Evolutionary conservation across 2,113 vertebrate species (phyloP).

Genomic region (Melanotaenia duboulayi): DNA sequence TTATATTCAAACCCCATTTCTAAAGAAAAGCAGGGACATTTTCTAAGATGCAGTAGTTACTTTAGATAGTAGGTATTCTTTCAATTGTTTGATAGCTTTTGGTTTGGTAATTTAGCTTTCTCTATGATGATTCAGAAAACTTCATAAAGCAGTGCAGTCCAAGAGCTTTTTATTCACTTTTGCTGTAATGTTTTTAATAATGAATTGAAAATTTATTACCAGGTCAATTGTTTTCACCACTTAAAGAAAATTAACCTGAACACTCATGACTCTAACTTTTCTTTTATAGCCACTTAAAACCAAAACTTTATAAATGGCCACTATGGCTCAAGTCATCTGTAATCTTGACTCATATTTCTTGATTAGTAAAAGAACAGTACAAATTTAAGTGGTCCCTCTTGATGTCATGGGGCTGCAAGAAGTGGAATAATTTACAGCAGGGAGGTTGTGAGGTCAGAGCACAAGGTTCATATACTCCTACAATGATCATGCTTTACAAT

Average conservation of each 20-base stretch:
- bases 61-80: background rate
- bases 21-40: no score
- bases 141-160: background rate
- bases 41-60: no score
- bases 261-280: constrained; percentile 23
- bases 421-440: constrained; percentile 3
- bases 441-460: constrained; percentile 14
- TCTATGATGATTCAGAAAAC: background rate
- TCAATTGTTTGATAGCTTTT: background rate
- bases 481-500: constrained; percentile 6
- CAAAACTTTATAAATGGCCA: constrained; percentile 30
- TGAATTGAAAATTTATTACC: constrained; percentile 18
- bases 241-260: constrained; percentile 30
- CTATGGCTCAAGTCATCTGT: constrained; percentile 12
- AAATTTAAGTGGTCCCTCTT: constrained; percentile 6
- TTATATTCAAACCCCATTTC: no score
- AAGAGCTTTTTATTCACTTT: background rate
- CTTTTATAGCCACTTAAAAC: constrained; percentile 47
- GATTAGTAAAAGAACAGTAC: constrained; percentile 17
- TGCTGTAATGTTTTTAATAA: constrained; percentile 7
- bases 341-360: constrained; percentile 19
- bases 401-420: background rate
- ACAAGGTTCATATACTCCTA: background rate
- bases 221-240: background rate
- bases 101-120: background rate